A percentile compares a stretch with the other conserved stretches of the same genome.
phyloP scores from a whole-genome alignment of 2,797 vertebrate genomes.

The Hozukius guyotensis region DNA sequence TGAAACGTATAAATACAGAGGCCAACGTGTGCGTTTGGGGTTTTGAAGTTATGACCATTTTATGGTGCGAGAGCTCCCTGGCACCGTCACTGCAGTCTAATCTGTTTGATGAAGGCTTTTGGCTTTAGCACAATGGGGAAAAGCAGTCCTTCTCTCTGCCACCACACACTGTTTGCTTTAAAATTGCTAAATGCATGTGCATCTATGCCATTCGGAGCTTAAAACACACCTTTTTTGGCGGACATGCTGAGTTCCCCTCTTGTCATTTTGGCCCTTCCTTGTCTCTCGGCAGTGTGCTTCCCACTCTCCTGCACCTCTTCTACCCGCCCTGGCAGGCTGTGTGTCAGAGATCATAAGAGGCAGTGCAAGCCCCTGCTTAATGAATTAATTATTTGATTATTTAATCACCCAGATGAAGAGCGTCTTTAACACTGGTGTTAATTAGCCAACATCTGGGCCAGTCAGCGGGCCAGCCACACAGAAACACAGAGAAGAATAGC shows the following conservation, averaged over 20 bases:
- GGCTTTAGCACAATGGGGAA: slow-evolving; percentile 19
- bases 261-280: slow-evolving; percentile 35
- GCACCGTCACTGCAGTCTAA: slow-evolving; percentile 36
- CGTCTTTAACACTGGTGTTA: slow-evolving; percentile 85
- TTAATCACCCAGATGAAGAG: slow-evolving; percentile 87
- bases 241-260: slow-evolving; percentile 13
- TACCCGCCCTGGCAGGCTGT: slow-evolving; percentile 60
- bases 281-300: slow-evolving; percentile 39
- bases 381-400: slow-evolving; percentile 89
- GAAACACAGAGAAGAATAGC: slow-evolving; percentile 37
- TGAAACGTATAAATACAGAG: slow-evolving; percentile 81
- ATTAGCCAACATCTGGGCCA: slow-evolving; percentile 87
- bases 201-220: background rate
- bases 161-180: slow-evolving; percentile 7
- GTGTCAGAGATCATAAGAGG: slow-evolving; percentile 83
- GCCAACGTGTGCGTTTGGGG: slow-evolving; percentile 62
- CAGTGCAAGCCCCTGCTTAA: slow-evolving; percentile 78
- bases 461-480: slow-evolving; percentile 68
- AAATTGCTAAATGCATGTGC: slow-evolving; percentile 14
- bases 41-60: slow-evolving; percentile 73
- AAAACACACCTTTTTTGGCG: slow-evolving; percentile 25
- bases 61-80: slow-evolving; percentile 61
- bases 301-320: slow-evolving; percentile 39
- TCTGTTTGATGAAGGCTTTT: slow-evolving; percentile 63
- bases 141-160: slow-evolving; percentile 14